Percentiles rank a stretch among this genome's conserved stretches.
Conservation (phyloP, 2,888 invertebrate species). For the Holacanthella duospinosa region DNA sequence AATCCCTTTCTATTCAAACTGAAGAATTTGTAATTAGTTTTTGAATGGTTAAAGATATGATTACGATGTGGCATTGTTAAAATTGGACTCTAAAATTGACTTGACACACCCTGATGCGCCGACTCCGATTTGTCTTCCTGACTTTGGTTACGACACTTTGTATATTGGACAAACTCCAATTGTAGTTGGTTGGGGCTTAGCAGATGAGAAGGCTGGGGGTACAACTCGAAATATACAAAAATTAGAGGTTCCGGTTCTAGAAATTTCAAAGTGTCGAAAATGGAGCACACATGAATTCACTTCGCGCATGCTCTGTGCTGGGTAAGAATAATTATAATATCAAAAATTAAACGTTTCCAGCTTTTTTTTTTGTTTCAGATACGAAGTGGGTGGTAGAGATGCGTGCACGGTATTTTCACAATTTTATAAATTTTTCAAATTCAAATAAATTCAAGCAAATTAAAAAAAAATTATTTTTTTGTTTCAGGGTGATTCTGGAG, state of each 20-base stretch:
- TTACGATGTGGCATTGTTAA: conserved; percentile 27
- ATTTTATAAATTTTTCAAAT: no score
- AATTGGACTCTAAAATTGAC: conserved; percentile 26
- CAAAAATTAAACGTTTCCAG: background rate
- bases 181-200: conserved; percentile 25
- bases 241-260: conserved; percentile 25
- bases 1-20: background rate
- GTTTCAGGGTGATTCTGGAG: conserved; percentile 18
- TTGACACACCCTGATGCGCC: conserved; percentile 21
- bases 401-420: conserved; percentile 15
- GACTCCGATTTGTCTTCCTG: conserved; percentile 32
- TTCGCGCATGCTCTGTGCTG: conserved; percentile 20
- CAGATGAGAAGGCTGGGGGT: conserved; percentile 27
- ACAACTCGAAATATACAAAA: conserved; percentile 31
- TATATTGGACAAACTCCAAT: conserved; percentile 13
- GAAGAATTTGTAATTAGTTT: background rate
- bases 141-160: background rate
- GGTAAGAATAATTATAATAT: background rate
- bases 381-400: conserved; percentile 11
- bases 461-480: background rate
- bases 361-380: background rate
- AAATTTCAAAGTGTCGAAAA: conserved; percentile 13
- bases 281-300: conserved; percentile 17
- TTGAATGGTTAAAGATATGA: conserved; percentile 18
- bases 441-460: background rate